Evolutionary conservation across 2,888 invertebrate genomes (phyloP).

Genomic region (Stramonita haemastoma): DNA sequence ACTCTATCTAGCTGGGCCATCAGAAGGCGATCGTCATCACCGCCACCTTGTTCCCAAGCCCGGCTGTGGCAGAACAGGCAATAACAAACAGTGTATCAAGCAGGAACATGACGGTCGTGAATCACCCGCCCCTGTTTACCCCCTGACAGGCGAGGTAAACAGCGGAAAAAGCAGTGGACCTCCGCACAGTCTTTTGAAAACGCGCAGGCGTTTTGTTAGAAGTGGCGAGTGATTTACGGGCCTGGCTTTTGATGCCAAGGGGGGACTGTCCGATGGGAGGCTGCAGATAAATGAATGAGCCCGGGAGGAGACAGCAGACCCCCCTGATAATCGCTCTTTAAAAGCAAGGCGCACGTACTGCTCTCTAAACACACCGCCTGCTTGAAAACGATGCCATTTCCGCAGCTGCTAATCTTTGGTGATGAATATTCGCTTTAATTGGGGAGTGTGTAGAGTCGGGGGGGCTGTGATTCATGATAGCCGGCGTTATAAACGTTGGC

Average conservation of each 20-base stretch:
- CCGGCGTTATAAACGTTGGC: neutral
- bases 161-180: neutral
- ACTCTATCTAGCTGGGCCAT: neutral
- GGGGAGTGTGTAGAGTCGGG: neutral
- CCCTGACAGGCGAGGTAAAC: slow-evolving; percentile 12
- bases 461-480: neutral
- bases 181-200: neutral
- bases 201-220: slow-evolving; percentile 20
- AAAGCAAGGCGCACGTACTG: neutral
- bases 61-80: slow-evolving; percentile 2
- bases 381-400: slow-evolving; percentile 1
- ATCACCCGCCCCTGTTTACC: slow-evolving; percentile 3
- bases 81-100: slow-evolving; percentile 16
- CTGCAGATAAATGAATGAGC: slow-evolving; percentile 21
- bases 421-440: slow-evolving; percentile 36
- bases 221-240: slow-evolving; percentile 25
- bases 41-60: neutral
- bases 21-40: neutral
- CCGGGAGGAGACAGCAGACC: slow-evolving; percentile 2
- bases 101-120: neutral
- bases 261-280: slow-evolving; percentile 16
- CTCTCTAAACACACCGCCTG: neutral
- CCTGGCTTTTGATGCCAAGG: slow-evolving; percentile 22
- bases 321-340: slow-evolving; percentile 11
- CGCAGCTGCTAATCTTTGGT: neutral